Conservation (phyloP, 2,888 invertebrate genomes). For the Brachylomia viminalis region DNA sequence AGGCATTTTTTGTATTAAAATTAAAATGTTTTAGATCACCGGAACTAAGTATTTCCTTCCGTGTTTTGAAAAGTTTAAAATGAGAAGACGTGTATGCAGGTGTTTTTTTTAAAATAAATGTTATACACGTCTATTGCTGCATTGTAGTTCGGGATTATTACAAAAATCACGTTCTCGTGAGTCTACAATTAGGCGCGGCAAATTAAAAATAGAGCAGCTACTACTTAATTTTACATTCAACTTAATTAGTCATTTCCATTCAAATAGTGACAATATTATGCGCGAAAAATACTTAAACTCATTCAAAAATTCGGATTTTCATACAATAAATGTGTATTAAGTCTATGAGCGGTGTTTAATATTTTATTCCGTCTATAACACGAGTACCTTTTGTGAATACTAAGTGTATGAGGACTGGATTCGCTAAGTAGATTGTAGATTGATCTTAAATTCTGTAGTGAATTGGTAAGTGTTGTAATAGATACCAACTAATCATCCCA, state of each 20-base stretch:
- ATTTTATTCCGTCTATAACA: conserved; percentile 41
- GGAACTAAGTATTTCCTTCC: conserved; percentile 43
- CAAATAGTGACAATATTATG: conserved; percentile 15
- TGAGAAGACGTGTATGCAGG: too few relatives aligned
- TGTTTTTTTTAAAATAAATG: too few relatives aligned
- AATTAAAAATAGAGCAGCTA: neutral
- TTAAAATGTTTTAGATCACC: neutral
- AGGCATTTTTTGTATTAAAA: conserved; percentile 7
- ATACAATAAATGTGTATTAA: conserved; percentile 23
- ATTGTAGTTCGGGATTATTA: too few relatives aligned
- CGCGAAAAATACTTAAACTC: neutral
- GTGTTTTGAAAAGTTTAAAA: neutral
- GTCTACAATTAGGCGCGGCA: too few relatives aligned
- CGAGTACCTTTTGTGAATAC: conserved; percentile 47
- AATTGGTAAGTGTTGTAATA: conserved; percentile 23
- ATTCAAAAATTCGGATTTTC: conserved; percentile 32
- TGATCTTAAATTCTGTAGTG: conserved; percentile 20
- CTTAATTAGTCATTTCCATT: conserved; percentile 23
- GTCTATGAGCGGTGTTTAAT: conserved; percentile 22
- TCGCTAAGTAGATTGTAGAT: conserved; percentile 1
- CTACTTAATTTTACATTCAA: neutral
- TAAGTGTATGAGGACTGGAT: conserved; percentile 37
- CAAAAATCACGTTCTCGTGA: too few relatives aligned
- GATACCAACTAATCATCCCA: neutral
- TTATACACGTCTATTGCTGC: too few relatives aligned